Base-by-base conservation (phyloP, 2,797 vertebrate genomes). In the Coregonus sp. region DNA sequence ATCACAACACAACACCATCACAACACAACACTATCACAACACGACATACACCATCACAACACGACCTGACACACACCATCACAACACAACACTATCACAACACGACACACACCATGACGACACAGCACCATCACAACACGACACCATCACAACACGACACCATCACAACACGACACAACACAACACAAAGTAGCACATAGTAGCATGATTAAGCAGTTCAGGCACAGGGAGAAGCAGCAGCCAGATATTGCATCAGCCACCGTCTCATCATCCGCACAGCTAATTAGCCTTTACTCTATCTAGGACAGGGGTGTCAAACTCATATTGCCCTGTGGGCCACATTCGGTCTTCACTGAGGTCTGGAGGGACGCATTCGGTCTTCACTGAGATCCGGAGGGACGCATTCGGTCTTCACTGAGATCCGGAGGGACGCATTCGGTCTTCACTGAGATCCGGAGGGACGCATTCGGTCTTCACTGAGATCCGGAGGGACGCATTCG, bases 231-330 rank as follows among this genome's bases (percentile, higher is more conserved):
- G 63, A 31, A 66, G 78, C 81, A 86, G 33, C 54, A 88, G 80
- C 82, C 84, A 88, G 91, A 86, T 90, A 90, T 89, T 94, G 93
- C 93, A 93, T 95, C 93, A 92, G 83, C 82, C 82, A 52, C 73
- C 69, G 75, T 82, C 88, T 85, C 82, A 76, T 76, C 75, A 40
- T 67, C 78, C 52, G 20, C 68, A 47, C 74, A 70, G 77, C 54
- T 74, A 76, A 76, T 76, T 61, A 72, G 73, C 76, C 25, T 72
- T 72, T 76, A 31, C 47, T 18, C 9, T 47, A 47, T 11, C 40
- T 11, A 47, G 9, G 9, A 47, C 40, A 47, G 40, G 40, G 40
- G 40, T 47, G 40, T 47, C 40, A 47, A 47, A 47, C 40, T 47
- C 9, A 12, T 47, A 47, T 47, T 47, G 40, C 9, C 9, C 40